Evolutionary conservation across 2,113 vertebrate genomes (phyloP).

Genomic region (Prochilodus magdalenae): DNA sequence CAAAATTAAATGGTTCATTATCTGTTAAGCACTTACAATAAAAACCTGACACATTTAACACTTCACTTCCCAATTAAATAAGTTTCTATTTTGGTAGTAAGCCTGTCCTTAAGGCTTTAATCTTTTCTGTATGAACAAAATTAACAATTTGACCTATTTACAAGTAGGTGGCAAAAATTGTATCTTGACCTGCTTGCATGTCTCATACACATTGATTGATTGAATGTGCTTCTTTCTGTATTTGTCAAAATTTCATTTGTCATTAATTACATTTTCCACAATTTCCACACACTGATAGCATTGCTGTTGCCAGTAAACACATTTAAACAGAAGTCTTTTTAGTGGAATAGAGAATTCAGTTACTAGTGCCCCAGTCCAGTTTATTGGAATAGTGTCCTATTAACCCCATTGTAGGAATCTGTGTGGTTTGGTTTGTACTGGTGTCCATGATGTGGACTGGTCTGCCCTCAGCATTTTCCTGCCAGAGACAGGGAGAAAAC

Average conservation of each 20-base stretch:
- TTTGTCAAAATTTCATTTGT: not conserved
- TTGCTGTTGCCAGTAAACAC: not conserved
- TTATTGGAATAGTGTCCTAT: not conserved
- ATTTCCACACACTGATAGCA: not conserved
- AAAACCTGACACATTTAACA: conserved; percentile 3
- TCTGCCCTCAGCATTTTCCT: conserved; percentile 4
- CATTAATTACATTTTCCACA: not conserved
- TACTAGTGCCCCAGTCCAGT: not conserved
- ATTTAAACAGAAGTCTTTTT: not conserved
- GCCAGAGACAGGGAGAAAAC: not conserved
- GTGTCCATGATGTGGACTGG: not conserved
- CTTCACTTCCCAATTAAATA: conserved; percentile 24
- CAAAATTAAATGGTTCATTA: conserved; percentile 14
- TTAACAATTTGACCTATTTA: conserved; percentile 20
- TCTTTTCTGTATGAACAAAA: not conserved
- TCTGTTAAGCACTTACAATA: conserved; percentile 5
- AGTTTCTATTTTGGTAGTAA: conserved; percentile 25
- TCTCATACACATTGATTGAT: not conserved
- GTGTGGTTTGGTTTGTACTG: conserved; percentile 3
- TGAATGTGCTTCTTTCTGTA: not conserved
- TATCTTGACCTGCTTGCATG: not conserved
- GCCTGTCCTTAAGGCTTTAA: not conserved
- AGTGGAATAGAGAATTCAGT: not conserved
- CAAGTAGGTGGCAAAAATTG: not conserved
- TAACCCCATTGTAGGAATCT: conserved; percentile 4